phyloP scores from a whole-genome alignment of 2,113 vertebrate species.

The Acrocephalus kingi region DNA sequence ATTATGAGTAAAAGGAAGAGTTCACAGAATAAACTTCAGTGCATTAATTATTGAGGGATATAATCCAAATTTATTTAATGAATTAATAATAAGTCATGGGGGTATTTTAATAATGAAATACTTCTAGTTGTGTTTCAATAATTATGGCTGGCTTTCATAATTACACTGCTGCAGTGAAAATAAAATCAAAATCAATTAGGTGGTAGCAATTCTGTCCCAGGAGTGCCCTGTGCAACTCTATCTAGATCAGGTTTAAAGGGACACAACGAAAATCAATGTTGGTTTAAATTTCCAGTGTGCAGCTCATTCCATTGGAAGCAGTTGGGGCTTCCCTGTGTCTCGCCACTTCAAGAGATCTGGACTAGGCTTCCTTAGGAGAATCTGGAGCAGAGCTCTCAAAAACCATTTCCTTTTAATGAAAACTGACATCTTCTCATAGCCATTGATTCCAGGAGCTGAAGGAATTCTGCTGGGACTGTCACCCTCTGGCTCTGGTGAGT shows the following conservation, averaged over 20 bases:
- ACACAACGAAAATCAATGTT: neutral
- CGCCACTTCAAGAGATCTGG: neutral
- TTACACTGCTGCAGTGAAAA: constrained; percentile 76
- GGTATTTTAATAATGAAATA: constrained; percentile 91
- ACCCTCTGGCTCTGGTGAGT: neutral
- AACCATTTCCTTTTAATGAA: neutral
- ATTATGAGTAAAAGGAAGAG: constrained; percentile 53
- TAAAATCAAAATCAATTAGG: constrained; percentile 72
- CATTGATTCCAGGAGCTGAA: neutral
- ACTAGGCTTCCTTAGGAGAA: neutral
- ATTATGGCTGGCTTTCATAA: constrained; percentile 85
- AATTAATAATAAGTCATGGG: constrained; percentile 87
- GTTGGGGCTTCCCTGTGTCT: neutral
- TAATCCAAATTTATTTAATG: constrained; percentile 88
- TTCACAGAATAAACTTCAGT: constrained; percentile 53
- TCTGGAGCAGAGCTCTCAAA: neutral
- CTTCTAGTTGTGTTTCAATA: constrained; percentile 87
- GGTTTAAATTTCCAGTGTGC: neutral
- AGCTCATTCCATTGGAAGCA: neutral
- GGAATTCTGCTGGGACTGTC: neutral
- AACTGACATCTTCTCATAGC: neutral
- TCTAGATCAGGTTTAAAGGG: neutral
- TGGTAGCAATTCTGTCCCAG: neutral
- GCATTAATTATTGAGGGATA: constrained; percentile 86
- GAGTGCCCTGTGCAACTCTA: constrained; percentile 7